Evolutionary conservation across 2,113 vertebrate species (phyloP).

Genomic region (Melierax canorus): DNA sequence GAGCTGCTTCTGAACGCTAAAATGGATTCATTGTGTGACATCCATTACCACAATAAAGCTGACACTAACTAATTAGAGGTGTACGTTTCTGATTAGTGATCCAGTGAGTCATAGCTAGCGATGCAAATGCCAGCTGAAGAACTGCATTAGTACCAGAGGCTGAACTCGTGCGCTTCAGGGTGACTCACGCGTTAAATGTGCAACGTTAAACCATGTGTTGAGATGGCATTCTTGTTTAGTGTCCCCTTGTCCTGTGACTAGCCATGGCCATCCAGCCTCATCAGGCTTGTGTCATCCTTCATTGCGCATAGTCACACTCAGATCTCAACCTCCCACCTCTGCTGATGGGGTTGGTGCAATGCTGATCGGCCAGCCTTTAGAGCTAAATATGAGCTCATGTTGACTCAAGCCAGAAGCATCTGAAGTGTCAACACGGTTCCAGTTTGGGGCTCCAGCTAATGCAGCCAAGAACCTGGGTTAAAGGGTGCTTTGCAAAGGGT

Average conservation of each 20-base stretch:
- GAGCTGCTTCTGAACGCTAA: not conserved
- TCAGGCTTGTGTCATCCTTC: not conserved
- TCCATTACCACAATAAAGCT: not conserved
- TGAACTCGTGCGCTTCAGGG: not conserved
- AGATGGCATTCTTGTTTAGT: not conserved
- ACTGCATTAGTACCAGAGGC: not conserved
- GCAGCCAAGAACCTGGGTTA: not conserved
- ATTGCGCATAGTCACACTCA: not conserved
- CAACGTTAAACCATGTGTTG: not conserved
- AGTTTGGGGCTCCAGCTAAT: not conserved
- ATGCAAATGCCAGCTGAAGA: not conserved
- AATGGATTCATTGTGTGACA: not conserved
- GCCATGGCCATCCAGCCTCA: not conserved
- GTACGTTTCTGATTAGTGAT: not conserved
- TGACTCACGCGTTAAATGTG: not conserved
- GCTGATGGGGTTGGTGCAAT: not conserved
- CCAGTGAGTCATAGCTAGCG: not conserved
- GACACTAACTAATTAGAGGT: not conserved
- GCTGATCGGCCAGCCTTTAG: not conserved
- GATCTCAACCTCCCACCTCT: not conserved
- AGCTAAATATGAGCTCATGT: not conserved
- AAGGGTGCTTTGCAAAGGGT: not conserved
- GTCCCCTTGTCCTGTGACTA: not conserved
- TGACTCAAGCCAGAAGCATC: not conserved
- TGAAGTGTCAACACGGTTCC: not conserved